A percentile compares a stretch with the other conserved stretches of the same genome.
phyloP scores from a whole-genome alignment of 2,113 vertebrate genomes.

The Otolemur garnettii region DNA sequence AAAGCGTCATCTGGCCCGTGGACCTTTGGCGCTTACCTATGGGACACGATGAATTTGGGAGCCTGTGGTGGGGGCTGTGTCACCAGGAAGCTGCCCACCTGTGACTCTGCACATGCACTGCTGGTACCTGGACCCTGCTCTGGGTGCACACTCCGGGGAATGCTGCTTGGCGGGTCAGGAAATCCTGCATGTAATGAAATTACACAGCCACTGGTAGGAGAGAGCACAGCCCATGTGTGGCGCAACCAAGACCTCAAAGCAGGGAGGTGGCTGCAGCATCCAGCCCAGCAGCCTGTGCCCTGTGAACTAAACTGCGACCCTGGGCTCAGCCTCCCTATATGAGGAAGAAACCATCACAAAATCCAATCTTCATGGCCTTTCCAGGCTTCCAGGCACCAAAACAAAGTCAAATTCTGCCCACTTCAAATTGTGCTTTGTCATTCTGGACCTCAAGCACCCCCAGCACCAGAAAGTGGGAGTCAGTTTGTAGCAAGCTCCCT shows the following conservation, averaged over 20 bases:
- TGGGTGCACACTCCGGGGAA: neutral
- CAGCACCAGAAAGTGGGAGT: neutral
- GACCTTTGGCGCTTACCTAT: neutral
- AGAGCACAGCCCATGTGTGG: fast-evolving
- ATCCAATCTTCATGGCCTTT: neutral
- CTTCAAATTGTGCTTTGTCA: neutral
- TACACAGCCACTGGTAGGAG: neutral
- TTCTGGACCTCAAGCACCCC: fast-evolving
- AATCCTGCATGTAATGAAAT: neutral
- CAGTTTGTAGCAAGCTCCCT: neutral
- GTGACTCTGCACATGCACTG: fast-evolving
- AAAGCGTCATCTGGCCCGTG: neutral
- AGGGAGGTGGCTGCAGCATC: neutral
- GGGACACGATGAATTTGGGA: neutral
- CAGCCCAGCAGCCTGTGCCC: no score
- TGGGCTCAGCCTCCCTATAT: neutral
- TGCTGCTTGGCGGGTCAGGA: neutral
- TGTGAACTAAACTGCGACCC: neutral
- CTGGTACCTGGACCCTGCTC: neutral
- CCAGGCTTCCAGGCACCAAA: neutral
- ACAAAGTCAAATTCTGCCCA: neutral
- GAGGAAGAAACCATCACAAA: neutral
- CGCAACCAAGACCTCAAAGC: fast-evolving
- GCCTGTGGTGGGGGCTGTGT: neutral
- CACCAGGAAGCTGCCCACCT: neutral